Percentiles rank a stretch among this genome's conserved stretches.
These are phyloP conservation scores for Phenganax stokvisi DNA, from an alignment of 92 coral and sea anemone genomes.

Conservation along the genomic window DNA sequence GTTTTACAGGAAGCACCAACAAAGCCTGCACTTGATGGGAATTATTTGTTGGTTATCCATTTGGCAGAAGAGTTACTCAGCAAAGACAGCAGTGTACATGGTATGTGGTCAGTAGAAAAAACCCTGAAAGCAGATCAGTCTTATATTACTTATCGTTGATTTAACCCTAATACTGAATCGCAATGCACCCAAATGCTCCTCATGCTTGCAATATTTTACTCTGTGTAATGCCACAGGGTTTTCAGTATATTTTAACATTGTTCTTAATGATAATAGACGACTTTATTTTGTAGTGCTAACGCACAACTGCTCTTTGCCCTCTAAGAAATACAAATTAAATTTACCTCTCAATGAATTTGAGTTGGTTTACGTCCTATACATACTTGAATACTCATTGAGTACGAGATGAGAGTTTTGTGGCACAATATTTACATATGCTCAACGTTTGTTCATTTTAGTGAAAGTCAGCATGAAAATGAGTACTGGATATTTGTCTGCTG, in stretches of 20 bases:
- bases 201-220: too few species aligned
- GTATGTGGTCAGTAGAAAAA: too few species aligned
- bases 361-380: neutral
- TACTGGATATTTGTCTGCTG: slow-evolving; percentile 72
- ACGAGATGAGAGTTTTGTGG: too few species aligned
- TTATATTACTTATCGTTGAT: too few species aligned
- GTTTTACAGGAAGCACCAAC: neutral
- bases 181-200: too few species aligned
- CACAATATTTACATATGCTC: neutral
- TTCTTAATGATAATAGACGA: too few species aligned
- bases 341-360: neutral
- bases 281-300: too few species aligned
- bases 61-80: neutral
- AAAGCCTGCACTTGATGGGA: neutral
- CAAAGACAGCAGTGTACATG: too few species aligned
- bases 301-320: neutral
- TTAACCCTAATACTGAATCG: too few species aligned
- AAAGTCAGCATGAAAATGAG: slow-evolving; percentile 67
- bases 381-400: neutral
- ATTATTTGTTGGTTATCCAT: neutral
- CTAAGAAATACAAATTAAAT: neutral
- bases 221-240: too few species aligned
- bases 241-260: slow-evolving; percentile 1
- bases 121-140: too few species aligned
- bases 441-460: slow-evolving; percentile 42